Evolutionary conservation across 2,113 vertebrate genomes (phyloP), one percentile per base, ranked within the genome.

Genomic region (Prunella himalayana): DNA sequence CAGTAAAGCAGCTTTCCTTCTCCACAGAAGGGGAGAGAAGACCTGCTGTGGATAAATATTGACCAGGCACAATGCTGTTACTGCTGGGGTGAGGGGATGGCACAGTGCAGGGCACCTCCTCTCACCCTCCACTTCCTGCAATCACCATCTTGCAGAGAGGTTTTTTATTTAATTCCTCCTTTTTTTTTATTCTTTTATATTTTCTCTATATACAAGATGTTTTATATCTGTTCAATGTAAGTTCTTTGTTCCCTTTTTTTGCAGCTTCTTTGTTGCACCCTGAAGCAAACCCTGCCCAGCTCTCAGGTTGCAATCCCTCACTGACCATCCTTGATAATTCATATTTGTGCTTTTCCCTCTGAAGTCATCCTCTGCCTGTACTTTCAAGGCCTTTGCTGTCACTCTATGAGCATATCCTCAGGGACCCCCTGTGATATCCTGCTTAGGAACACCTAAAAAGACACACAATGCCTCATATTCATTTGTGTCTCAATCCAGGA

Each of bases 11-110:
- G 27, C 3, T 11, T 10, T 54, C 7, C 21, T 37, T 11, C 19
- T 42, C 13, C 0, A 3, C 19, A 39, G 45, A 54, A 35, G 25
- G 7, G n/a, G 14, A 63, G 4, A 10, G 17, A 37, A 28, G 22
- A 75, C 21, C 15, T 2, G 0, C 39, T 49, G n/a, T 54, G 65
- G 28, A 0, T 14, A 10, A 28, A 7, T 2, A 2, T 5, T 49
- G 66, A 11, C 61, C 31, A 16, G 31, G 25, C 12, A 16, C 0
- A 21, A 4, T 15, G 51, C 30, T 82, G 10, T 13, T 33, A 10
- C 6, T 24, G 12, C 24, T 19, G 5, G 10, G 11, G 25, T 1
- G 4, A 76, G 37, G 20, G 23, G 20, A 22, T 63, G 35, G 50
- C 65, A 51, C 20, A 24, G 31, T 4, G 15, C 41, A 42, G 54